phyloP scores from a whole-genome alignment of 1,140 invertebrate genomes.

The Eubasilissa regina region DNA sequence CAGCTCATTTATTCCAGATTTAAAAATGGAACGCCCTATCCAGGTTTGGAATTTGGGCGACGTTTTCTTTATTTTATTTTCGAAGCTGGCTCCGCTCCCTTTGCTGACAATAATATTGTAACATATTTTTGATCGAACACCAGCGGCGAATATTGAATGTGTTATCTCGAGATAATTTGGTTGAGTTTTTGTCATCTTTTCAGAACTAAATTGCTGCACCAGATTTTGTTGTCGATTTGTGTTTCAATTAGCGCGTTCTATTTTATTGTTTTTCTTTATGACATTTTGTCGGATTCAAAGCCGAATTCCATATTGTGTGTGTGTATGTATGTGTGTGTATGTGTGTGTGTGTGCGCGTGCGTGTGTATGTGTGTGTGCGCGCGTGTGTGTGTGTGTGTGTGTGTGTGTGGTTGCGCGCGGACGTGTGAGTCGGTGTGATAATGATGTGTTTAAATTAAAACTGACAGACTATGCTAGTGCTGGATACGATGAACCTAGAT shows the following conservation, averaged over 20 bases:
- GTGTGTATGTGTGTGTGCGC: too few relatives aligned
- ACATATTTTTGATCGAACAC: not conserved
- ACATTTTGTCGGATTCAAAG: too few relatives aligned
- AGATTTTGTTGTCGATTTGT: too few relatives aligned
- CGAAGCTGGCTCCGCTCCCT: not conserved
- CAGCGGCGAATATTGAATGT: not conserved
- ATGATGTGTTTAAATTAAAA: conserved; percentile 44
- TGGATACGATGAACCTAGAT: conserved; percentile 51
- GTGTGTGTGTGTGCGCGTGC: conserved; percentile 1
- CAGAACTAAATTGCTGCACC: too few relatives aligned
- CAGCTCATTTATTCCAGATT: not conserved
- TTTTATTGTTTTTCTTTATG: too few relatives aligned
- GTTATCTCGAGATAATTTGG: too few relatives aligned
- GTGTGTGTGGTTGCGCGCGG: not conserved
- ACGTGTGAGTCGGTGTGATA: conserved; percentile 17
- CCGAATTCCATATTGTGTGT: too few relatives aligned
- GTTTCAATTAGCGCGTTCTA: too few relatives aligned
- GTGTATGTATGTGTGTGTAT: not conserved
- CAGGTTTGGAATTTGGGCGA: not conserved
- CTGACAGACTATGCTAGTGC: conserved; percentile 37
- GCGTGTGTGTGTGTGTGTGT: not conserved
- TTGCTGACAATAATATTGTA: not conserved
- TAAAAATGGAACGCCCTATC: conserved; percentile 20
- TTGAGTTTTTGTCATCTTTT: too few relatives aligned
- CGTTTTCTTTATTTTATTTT: not conserved